Conservation (phyloP, 2,797 vertebrate species). For the Thunnus albacares region DNA sequence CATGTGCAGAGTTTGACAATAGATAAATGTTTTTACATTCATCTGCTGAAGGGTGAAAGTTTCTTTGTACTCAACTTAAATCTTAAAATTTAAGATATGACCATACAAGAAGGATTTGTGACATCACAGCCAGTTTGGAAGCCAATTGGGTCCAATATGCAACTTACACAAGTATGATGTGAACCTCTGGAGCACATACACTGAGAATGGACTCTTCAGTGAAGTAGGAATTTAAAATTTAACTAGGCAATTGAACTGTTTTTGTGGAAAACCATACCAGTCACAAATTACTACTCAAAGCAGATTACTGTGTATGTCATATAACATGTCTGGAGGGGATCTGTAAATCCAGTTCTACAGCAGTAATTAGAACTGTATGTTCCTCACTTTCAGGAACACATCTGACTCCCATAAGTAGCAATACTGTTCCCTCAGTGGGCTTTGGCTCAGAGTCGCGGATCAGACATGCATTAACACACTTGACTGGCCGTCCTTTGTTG, state of each 20-base stretch:
- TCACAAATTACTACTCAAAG: not conserved
- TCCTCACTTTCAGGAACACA: slow-evolving; percentile 27
- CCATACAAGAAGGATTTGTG: no score
- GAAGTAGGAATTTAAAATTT: not conserved
- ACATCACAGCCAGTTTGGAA: not conserved
- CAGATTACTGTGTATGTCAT: not conserved
- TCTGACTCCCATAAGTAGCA: slow-evolving; percentile 13
- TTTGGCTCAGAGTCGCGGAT: slow-evolving; percentile 35
- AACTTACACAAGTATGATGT: no score
- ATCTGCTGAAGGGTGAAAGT: not conserved
- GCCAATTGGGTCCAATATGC: no score
- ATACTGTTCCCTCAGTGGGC: slow-evolving; percentile 16
- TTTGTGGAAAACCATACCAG: not conserved
- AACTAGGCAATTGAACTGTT: no score
- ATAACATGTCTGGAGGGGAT: not conserved
- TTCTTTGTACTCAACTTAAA: not conserved
- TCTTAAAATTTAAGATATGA: not conserved
- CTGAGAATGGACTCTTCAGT: not conserved
- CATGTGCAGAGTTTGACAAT: not conserved
- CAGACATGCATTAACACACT: slow-evolving; percentile 52
- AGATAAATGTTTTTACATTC: not conserved
- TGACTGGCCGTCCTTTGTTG: slow-evolving; percentile 57
- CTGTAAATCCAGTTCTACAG: not conserved
- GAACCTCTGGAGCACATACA: no score
- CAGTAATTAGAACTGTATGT: slow-evolving; percentile 3